Conservation (phyloP, 2,113 vertebrate genomes). For the Dipodomys ordii region DNA sequence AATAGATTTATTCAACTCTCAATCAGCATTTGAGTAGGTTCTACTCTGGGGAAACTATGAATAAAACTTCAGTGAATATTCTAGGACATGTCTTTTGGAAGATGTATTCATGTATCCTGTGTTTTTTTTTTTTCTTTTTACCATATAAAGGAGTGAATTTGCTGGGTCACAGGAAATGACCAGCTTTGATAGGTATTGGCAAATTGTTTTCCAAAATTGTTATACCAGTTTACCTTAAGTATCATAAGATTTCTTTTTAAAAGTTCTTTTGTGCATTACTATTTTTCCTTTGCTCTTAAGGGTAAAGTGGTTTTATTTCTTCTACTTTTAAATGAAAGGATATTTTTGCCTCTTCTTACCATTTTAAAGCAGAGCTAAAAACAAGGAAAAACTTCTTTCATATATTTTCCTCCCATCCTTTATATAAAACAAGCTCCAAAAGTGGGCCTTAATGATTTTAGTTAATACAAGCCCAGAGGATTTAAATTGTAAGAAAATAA, state of each 20-base stretch:
- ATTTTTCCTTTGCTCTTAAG: conserved; percentile 53
- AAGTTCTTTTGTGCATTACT: not conserved
- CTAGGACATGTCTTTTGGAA: conserved; percentile 7
- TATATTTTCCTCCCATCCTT: conserved; percentile 30
- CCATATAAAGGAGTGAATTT: conserved; percentile 22
- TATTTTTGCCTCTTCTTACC: not conserved
- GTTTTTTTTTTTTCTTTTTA: not conserved
- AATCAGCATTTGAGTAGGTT: not conserved
- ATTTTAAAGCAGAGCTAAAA: conserved; percentile 30
- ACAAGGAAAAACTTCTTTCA: not conserved
- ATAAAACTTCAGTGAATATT: conserved; percentile 13
- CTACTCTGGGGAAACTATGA: not conserved
- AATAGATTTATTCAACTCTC: conserved; percentile 26
- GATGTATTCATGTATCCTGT: not conserved
- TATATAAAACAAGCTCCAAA: conserved; percentile 33
- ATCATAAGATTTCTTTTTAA: not conserved
- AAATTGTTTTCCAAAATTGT: conserved; percentile 23
- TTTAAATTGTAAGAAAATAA: conserved; percentile 11
- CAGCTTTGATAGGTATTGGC: not conserved
- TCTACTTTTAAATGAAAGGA: conserved; percentile 49
- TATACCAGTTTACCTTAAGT: conserved; percentile 14
- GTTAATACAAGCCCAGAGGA: conserved; percentile 1
- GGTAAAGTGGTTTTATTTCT: not conserved
- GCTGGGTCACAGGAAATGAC: not conserved
- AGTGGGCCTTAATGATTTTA: not conserved